Conservation (phyloP, 30 jellyfish, hydroid and myxozoan genomes). For the Rhopilema esculentum region DNA sequence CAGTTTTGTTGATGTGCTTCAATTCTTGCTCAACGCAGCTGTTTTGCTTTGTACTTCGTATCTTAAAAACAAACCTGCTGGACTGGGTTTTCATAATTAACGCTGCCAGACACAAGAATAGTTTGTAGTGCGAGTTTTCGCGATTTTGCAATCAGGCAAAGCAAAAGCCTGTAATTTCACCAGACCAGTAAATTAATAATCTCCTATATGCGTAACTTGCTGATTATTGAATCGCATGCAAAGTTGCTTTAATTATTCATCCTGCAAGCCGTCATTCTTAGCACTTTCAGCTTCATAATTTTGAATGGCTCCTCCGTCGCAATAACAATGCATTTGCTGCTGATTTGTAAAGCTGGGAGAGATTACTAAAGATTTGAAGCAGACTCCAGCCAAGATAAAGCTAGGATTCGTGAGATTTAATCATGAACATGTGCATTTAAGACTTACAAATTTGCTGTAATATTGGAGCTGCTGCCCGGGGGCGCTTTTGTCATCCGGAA, state of each 20-base stretch:
- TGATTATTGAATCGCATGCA: background rate
- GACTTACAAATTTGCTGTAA: background rate
- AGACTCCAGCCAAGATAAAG: background rate
- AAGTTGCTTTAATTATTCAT: background rate
- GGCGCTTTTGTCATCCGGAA: background rate
- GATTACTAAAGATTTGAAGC: background rate
- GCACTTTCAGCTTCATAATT: background rate
- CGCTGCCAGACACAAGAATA: no score
- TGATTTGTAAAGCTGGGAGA: background rate
- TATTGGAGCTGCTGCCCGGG: background rate
- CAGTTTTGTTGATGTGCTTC: no score
- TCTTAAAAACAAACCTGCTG: no score
- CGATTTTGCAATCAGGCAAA: no score
- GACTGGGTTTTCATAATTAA: no score
- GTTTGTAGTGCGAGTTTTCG: no score
- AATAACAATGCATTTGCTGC: background rate
- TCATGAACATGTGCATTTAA: background rate
- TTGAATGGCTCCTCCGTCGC: background rate
- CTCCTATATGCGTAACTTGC: background rate
- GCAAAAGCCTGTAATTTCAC: no score
- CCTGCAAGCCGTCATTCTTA: background rate
- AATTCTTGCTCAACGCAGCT: no score
- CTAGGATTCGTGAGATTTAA: background rate
- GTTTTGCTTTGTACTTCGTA: no score
- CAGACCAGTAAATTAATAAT: background rate